Evolutionary conservation across 2,797 vertebrate species (phyloP).

Genomic region (Tauraco hartlaubi): DNA sequence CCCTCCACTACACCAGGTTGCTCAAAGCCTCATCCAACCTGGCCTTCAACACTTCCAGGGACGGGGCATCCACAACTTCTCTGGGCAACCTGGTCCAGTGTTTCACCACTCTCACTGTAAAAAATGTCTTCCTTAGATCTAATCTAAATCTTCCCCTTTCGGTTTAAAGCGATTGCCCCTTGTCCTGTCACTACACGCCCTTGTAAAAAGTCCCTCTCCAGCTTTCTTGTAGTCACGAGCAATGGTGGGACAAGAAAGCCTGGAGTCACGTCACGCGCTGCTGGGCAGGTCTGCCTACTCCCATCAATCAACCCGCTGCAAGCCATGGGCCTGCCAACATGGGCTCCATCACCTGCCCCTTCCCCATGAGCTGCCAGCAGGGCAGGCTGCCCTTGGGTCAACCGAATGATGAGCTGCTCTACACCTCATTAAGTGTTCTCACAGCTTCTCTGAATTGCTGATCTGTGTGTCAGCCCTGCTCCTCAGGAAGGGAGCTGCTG

Average conservation of each 20-base stretch:
- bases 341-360: background rate
- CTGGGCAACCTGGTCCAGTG: no score
- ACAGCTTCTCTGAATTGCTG: background rate
- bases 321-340: accelerated
- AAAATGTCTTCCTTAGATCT: no score
- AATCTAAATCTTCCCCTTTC: no score
- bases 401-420: background rate
- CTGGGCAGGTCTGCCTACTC: background rate
- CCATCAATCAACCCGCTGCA: background rate
- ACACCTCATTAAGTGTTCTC: background rate
- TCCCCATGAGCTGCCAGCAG: background rate
- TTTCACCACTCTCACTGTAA: no score
- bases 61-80: no score
- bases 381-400: background rate
- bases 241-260: accelerated
- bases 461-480: conserved; percentile 29
- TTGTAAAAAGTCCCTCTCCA: no score
- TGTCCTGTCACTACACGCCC: no score
- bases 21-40: no score
- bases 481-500: background rate
- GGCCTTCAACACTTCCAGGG: no score
- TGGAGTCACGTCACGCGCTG: background rate
- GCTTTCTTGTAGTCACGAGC: no score
- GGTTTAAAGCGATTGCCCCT: no score
- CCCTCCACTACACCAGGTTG: no score